Percentiles rank a stretch among this genome's conserved stretches.
Conservation (phyloP, 2,797 vertebrate genomes). For the Taeniopygia guttata region DNA sequence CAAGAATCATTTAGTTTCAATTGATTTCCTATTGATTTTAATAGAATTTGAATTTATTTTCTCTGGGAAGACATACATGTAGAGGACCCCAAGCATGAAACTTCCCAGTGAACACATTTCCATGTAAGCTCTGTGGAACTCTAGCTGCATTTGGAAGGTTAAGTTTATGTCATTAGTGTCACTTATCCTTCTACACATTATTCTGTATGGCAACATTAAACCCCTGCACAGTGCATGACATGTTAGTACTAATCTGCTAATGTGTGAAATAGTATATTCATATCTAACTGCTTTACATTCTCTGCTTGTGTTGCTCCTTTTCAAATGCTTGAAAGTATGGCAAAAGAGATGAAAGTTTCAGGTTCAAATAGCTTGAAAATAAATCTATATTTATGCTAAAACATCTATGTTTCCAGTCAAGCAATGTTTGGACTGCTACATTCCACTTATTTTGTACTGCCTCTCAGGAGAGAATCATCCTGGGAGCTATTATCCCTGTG, state of each 20-base stretch:
- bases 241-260: background rate
- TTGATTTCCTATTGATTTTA: background rate
- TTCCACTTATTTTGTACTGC: background rate
- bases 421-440: background rate
- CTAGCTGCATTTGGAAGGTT: background rate
- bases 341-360: background rate
- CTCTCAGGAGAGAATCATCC: background rate
- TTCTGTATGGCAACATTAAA: background rate
- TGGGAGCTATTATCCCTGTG: background rate
- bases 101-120: background rate
- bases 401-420: background rate
- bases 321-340: background rate
- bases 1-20: background rate
- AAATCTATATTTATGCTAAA: background rate
- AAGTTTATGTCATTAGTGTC: background rate
- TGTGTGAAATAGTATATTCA: background rate
- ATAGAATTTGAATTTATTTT: background rate
- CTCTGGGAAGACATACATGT: background rate
- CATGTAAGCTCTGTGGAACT: background rate
- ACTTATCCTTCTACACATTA: background rate
- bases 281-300: background rate
- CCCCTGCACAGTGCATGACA: background rate
- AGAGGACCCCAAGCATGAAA: background rate
- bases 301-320: background rate
- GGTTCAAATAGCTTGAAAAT: background rate